Evolutionary conservation across 2,888 invertebrate genomes (phyloP).

Genomic region (Ctena decussata): DNA sequence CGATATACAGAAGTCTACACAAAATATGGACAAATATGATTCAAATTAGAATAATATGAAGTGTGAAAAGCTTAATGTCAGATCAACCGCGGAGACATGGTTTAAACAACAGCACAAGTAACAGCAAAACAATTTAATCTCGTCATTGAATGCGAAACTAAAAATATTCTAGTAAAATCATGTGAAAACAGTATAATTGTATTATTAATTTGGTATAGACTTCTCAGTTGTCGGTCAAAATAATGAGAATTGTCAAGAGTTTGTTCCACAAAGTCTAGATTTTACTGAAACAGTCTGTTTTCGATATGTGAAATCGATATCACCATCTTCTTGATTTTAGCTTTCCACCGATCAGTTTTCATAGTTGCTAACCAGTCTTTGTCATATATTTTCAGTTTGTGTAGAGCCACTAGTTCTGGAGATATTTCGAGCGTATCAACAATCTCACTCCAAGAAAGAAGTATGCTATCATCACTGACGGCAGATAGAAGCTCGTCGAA

Average conservation of each 20-base stretch:
- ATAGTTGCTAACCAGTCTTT: slow-evolving; percentile 25
- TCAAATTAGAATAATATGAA: too few species aligned
- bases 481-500: slow-evolving; percentile 23
- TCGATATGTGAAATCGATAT: neutral
- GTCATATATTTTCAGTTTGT: slow-evolving; percentile 19
- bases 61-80: too few species aligned
- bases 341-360: slow-evolving; percentile 14
- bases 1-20: too few species aligned
- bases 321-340: slow-evolving; percentile 6
- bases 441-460: slow-evolving; percentile 10
- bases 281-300: neutral
- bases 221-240: neutral
- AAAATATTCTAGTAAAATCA: neutral
- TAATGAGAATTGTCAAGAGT: too few species aligned
- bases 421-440: slow-evolving; percentile 2
- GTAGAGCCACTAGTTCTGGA: slow-evolving; percentile 15
- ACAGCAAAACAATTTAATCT: too few species aligned
- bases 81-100: too few species aligned
- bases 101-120: too few species aligned
- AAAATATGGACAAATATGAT: too few species aligned
- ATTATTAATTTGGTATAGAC: neutral
- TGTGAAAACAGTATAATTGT: too few species aligned
- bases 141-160: too few species aligned
- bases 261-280: too few species aligned
- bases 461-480: slow-evolving; percentile 13